A percentile compares a stretch with the other conserved stretches of the same genome.
Evolutionary conservation across 2,888 invertebrate species (phyloP).

Genomic region (Gonocerus acuteangulatus): DNA sequence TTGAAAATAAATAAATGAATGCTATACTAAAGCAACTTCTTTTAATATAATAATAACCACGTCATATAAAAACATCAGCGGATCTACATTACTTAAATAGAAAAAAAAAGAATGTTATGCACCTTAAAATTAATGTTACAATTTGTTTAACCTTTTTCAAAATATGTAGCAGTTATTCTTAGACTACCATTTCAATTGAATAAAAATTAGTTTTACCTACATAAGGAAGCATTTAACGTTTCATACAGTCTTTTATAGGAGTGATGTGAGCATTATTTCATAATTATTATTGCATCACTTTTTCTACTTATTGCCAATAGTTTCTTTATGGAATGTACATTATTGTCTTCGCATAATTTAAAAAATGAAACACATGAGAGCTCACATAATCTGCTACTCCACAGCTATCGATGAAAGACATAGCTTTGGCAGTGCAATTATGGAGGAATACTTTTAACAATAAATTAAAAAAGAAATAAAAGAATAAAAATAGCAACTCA

Average conservation of each 20-base stretch:
- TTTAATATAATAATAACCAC: too few relatives aligned
- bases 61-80: too few relatives aligned
- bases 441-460: conserved; percentile 15
- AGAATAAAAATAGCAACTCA: conserved; percentile 8
- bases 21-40: too few relatives aligned
- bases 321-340: conserved; percentile 12
- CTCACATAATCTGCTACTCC: conserved; percentile 23
- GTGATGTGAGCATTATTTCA: conserved; percentile 17
- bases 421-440: conserved; percentile 28
- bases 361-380: conserved; percentile 4
- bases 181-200: conserved; percentile 6
- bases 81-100: neutral
- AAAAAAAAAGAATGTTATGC: conserved; percentile 1
- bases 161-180: neutral
- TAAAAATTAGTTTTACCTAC: conserved; percentile 12
- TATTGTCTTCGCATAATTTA: conserved; percentile 16
- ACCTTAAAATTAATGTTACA: conserved; percentile 11
- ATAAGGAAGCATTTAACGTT: conserved; percentile 20
- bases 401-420: conserved; percentile 25
- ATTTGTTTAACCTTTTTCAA: neutral
- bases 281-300: neutral
- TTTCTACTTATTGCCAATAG: conserved; percentile 5
- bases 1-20: conserved; percentile 3
- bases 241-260: conserved; percentile 22
- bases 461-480: conserved; percentile 3